Evolutionary conservation across 2,888 invertebrate species (phyloP).

Genomic region (Megamerina dolium): DNA sequence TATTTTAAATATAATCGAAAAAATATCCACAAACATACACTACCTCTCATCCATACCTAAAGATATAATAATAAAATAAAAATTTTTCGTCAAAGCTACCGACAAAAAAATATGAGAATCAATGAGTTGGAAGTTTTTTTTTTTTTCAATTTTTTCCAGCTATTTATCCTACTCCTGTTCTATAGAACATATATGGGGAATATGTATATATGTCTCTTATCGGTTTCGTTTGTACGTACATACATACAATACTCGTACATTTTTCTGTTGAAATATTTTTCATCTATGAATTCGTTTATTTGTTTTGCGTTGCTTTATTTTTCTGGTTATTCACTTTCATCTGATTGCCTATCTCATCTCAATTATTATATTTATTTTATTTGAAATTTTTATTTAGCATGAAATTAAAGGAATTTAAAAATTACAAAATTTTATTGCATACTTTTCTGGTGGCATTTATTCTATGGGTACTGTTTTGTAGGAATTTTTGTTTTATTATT

Average conservation of each 20-base stretch:
- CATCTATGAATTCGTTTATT: slow-evolving; percentile 10
- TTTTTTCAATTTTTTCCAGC: slow-evolving; percentile 29
- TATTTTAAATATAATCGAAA: slow-evolving; percentile 12
- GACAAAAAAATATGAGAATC: slow-evolving; percentile 42
- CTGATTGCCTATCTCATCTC: slow-evolving; percentile 7
- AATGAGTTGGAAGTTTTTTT: slow-evolving; percentile 48
- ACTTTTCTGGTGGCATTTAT: too few relatives aligned
- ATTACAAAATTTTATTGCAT: slow-evolving; percentile 20
- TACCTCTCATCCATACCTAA: too few relatives aligned
- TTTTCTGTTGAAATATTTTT: slow-evolving; percentile 11
- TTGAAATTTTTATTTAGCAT: slow-evolving; percentile 32
- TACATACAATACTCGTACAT: neutral
- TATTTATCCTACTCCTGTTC: too few relatives aligned
- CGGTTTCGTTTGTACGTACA: slow-evolving; percentile 5
- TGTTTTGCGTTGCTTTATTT: slow-evolving; percentile 9
- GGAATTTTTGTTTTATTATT: too few relatives aligned
- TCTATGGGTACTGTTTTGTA: too few relatives aligned
- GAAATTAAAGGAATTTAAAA: slow-evolving; percentile 29
- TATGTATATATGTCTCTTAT: slow-evolving; percentile 21
- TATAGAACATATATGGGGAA: too few relatives aligned
- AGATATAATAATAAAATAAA: too few relatives aligned
- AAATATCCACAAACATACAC: slow-evolving; percentile 7
- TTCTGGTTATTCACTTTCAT: slow-evolving; percentile 3
- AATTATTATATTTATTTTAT: slow-evolving; percentile 13
- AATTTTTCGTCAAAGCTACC: slow-evolving; percentile 25